Conservation (phyloP, 2,797 vertebrate genomes). For the Lepus oiostolus region DNA sequence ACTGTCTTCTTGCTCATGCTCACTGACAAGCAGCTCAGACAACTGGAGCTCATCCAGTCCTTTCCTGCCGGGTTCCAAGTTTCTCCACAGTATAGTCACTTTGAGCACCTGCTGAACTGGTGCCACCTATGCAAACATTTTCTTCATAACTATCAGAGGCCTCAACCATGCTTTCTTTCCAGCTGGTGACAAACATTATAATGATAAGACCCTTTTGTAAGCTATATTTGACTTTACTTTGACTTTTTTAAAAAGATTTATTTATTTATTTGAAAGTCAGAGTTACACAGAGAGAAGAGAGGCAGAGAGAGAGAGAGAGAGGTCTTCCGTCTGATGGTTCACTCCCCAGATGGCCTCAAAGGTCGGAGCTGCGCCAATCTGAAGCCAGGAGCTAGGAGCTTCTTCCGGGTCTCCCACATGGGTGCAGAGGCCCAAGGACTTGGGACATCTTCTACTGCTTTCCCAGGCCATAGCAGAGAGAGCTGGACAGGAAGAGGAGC, state of each 20-base stretch:
- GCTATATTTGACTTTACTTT: constrained; percentile 78
- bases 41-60: not conserved
- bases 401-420: too few relatives aligned
- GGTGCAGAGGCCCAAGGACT: too few relatives aligned
- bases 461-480: too few relatives aligned
- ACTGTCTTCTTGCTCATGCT: not conserved
- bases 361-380: too few relatives aligned
- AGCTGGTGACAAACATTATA: constrained; percentile 66
- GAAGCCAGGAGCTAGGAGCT: too few relatives aligned
- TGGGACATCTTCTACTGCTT: too few relatives aligned
- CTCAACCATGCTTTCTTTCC: not conserved
- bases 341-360: too few relatives aligned
- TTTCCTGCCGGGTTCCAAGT: not conserved
- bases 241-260: constrained; percentile 53
- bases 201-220: constrained; percentile 77
- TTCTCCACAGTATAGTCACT: not conserved
- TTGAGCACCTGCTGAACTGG: not conserved
- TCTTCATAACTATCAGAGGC: not conserved
- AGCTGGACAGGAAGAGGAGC: too few relatives aligned
- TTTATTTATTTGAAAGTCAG: too few relatives aligned
- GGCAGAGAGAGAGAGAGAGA: too few relatives aligned
- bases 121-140: not conserved
- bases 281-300: too few relatives aligned
- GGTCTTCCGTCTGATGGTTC: too few relatives aligned
- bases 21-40: not conserved